Evolutionary conservation across 2,797 vertebrate genomes (phyloP).

Genomic region (Cirrhinus molitorella): DNA sequence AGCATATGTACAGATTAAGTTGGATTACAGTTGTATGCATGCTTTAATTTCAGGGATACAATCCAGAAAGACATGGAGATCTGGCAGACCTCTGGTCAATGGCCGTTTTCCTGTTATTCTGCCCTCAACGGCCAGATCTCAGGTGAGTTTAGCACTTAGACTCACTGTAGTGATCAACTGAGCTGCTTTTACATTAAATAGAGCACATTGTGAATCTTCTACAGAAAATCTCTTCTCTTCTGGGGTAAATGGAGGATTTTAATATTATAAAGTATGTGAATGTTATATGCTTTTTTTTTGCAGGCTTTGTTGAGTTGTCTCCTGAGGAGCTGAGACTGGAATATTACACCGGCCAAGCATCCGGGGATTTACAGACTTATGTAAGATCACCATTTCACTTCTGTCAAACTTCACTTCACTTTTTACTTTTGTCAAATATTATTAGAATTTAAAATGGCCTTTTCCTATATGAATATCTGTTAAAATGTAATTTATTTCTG

Average conservation of each 20-base stretch:
- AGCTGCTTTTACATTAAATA: background rate
- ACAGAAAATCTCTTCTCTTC: background rate
- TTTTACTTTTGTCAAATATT: background rate
- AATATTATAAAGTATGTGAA: background rate
- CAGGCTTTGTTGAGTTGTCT: conserved; percentile 90
- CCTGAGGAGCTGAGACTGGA: conserved; percentile 91
- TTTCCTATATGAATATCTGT: background rate
- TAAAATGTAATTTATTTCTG: too few relatives aligned
- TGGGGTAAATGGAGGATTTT: background rate
- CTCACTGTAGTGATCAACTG: background rate
- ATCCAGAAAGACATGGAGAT: conserved; percentile 87
- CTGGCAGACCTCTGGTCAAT: conserved; percentile 91
- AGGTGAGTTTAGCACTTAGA: conserved; percentile 76
- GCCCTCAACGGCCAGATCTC: conserved; percentile 78
- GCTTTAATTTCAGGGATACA: conserved; percentile 78
- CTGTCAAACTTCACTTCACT: too few relatives aligned
- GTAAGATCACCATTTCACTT: conserved; percentile 74
- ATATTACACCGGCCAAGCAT: conserved; percentile 82
- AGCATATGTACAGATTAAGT: background rate
- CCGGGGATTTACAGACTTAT: conserved; percentile 84
- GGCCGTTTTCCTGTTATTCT: conserved; percentile 90
- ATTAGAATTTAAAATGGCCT: fast-evolving
- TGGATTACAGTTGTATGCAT: background rate
- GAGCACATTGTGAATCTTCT: background rate
- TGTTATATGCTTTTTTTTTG: conserved; percentile 6